Conservation (phyloP, 2,113 vertebrate species). For the Apodemus speciosus region DNA sequence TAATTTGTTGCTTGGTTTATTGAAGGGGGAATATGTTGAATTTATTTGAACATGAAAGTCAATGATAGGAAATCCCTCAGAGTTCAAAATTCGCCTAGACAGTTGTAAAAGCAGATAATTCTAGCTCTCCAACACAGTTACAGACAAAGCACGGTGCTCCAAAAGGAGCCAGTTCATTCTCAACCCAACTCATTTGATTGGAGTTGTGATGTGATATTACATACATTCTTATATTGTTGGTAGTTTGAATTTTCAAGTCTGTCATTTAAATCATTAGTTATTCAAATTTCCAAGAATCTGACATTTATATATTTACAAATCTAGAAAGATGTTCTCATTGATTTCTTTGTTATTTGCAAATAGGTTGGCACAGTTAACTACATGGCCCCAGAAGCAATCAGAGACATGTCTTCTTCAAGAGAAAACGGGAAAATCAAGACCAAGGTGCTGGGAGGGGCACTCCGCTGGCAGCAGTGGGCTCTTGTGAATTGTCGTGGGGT, state of each 20-base stretch:
- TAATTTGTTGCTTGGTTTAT: not conserved
- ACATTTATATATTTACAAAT: conserved; percentile 8
- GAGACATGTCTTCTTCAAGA: conserved; percentile 91
- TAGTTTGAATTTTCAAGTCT: conserved; percentile 13
- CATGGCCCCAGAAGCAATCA: conserved; percentile 98
- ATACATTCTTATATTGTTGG: not conserved
- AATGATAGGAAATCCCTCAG: conserved; percentile 18
- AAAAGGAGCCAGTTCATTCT: not conserved
- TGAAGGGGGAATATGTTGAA: not conserved
- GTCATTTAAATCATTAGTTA: conserved; percentile 28
- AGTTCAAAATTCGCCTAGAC: not conserved
- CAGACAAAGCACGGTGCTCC: conserved; percentile 11
- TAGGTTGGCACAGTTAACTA: conserved; percentile 98
- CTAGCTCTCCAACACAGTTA: not conserved
- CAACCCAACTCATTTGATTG: not conserved
- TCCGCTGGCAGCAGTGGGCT: not conserved
- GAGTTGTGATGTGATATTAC: conserved; percentile 1
- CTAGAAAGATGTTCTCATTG: conserved; percentile 53
- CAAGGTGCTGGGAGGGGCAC: conserved; percentile 88
- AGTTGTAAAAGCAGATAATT: conserved; percentile 3
- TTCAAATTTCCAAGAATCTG: conserved; percentile 15
- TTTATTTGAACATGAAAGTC: not conserved
- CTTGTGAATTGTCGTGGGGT: not conserved
- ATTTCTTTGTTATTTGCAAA: conserved; percentile 61
- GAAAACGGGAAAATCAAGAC: conserved; percentile 91